A percentile compares a stretch with the other conserved stretches of the same genome.
Conservation (phyloP, 2,888 invertebrate species). For the Pantelozetes paolii region DNA sequence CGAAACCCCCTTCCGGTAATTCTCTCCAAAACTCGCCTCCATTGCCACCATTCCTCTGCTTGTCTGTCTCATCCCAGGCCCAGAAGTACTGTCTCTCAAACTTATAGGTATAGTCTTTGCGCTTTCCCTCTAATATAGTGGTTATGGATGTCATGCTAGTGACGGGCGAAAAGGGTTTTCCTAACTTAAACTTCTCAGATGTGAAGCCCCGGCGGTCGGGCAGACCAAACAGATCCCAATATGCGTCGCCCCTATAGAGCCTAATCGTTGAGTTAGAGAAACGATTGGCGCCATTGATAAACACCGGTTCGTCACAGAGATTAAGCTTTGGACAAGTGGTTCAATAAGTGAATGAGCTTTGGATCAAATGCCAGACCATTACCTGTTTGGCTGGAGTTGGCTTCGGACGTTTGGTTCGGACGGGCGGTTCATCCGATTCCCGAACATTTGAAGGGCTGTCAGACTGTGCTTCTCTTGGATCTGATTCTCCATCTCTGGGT, state of each 20-base stretch:
- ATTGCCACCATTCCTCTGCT: not conserved
- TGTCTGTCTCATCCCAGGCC: not conserved
- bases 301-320: not conserved
- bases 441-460: no score
- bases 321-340: not conserved
- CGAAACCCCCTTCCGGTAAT: not conserved
- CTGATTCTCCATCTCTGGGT: no score
- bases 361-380: not conserved
- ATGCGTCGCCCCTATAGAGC: not conserved
- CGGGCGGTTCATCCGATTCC: no score
- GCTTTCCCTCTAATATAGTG: not conserved
- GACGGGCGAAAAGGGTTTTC: not conserved
- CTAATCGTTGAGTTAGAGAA: not conserved
- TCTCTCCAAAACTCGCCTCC: not conserved
- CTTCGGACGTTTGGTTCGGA: no score
- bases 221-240: not conserved
- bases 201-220: not conserved
- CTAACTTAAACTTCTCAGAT: not conserved
- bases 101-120: not conserved
- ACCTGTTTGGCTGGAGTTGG: no score
- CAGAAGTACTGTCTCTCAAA: constrained; percentile 3
- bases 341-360: not conserved
- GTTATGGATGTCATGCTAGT: not conserved
- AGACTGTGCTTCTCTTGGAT: no score
- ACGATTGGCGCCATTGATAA: not conserved